Conservation (phyloP, 2,797 vertebrate genomes). For the Molossus alvarezi region DNA sequence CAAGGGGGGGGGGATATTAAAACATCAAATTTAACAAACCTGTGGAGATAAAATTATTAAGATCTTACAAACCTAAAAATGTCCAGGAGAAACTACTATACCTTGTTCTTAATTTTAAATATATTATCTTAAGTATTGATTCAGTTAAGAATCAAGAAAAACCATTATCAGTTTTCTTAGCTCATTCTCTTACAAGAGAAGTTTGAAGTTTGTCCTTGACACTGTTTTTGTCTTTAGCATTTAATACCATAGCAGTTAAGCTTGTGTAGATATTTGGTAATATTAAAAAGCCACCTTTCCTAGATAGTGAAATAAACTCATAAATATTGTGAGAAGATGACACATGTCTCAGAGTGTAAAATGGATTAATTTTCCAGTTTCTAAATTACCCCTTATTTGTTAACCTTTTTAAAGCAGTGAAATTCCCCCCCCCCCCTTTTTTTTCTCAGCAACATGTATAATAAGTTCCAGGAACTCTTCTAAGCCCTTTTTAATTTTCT, state of each 20-base stretch:
- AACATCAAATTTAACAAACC: slow-evolving; percentile 47
- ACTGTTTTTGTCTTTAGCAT: slow-evolving; percentile 47
- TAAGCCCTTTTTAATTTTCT: slow-evolving; percentile 39
- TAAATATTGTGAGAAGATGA: slow-evolving; percentile 26
- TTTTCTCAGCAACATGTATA: background rate
- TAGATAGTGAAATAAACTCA: slow-evolving; percentile 57
- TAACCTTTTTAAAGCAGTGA: slow-evolving; percentile 17
- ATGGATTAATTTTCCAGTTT: slow-evolving; percentile 51
- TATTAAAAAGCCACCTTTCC: slow-evolving; percentile 69
- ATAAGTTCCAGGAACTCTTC: background rate
- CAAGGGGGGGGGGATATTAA: slow-evolving; percentile 32
- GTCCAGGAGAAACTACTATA: slow-evolving; percentile 22
- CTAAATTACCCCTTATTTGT: background rate
- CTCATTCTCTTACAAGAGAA: background rate
- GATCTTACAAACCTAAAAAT: slow-evolving; percentile 61
- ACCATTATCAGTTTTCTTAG: background rate
- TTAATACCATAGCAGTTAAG: slow-evolving; percentile 37
- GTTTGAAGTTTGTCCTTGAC: slow-evolving; percentile 46
- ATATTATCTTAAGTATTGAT: slow-evolving; percentile 27
- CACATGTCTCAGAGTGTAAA: background rate
- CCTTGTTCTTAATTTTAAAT: slow-evolving; percentile 49
- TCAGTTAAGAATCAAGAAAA: slow-evolving; percentile 55
- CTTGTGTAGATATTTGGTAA: slow-evolving; percentile 31
- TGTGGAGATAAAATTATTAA: slow-evolving; percentile 43
- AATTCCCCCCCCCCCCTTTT: background rate